Base-by-base conservation (phyloP, 2,888 invertebrate genomes). In the Baccha elongata region DNA sequence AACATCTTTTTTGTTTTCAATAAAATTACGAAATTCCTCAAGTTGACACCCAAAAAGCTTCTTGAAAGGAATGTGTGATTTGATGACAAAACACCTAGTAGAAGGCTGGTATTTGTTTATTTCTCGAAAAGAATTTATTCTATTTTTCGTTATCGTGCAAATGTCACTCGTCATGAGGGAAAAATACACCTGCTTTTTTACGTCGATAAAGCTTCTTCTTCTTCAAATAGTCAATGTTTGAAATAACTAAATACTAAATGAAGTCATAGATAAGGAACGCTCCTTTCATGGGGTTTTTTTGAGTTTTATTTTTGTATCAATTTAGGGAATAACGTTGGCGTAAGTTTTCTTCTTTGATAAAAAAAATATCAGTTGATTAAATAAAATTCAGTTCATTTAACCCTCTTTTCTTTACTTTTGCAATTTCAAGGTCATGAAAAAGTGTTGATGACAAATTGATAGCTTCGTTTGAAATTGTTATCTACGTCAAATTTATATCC, bases 71-170 rank as follows among this genome's bases (percentile, higher is more conserved):
- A 68, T 44, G 29, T 13, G 8, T 48, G 35, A 50, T 58, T 42
- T 52, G 23, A 35, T 58, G 62, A 74, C 79, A 73, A 46, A 74
- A 48, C 65, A 46, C 71, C 17, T 50, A 71, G 50, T 65, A n/a
- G 35, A 13, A n/a, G n/a, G n/a, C n/a, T 53, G 37, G 3, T 60
- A 19, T 46, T 29, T 6, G 35, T 21, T 40, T 64, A 37, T 50
- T 69, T 69, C 44, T 13, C 21, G 26, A 23, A n/a, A n/a, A 40
- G 26, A 23, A 15, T 23, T 40, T n/a, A n/a, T 26, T 40, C 15
- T 13, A 32, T 55, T 11, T 65, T 64, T 32, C 13, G 8, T 29
- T 72, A 10, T 19, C 21, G 19, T 13, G 19, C n/a, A 60, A 67
- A 53, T 73, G 62, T 67, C 73, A 60, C 17, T 53, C 37, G 78